A percentile compares a stretch with the other conserved stretches of the same genome.
These are phyloP conservation scores for Diplodus sargus DNA, from an alignment of 2,797 vertebrate genomes.

Conservation along the genomic window DNA sequence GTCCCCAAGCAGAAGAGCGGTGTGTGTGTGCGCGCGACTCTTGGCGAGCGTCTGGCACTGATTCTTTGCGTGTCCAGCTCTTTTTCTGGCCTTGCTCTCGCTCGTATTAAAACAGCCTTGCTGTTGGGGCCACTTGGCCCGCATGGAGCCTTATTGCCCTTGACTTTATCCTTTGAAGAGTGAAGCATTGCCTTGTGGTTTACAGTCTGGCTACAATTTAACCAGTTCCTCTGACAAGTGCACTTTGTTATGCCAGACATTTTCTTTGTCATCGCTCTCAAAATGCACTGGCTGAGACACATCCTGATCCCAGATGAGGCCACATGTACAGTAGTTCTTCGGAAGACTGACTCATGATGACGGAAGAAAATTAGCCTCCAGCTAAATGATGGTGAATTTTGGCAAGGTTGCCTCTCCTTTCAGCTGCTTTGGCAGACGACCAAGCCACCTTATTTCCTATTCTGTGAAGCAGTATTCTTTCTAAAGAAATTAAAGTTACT, in stretches of 20 bases:
- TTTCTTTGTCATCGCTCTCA: conserved; percentile 64
- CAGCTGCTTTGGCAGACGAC: conserved; percentile 32
- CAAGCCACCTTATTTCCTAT: conserved; percentile 13
- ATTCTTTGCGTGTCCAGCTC: conserved; percentile 36
- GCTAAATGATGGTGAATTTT: conserved; percentile 39
- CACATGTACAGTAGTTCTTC: conserved; percentile 48
- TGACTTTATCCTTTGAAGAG: conserved; percentile 56
- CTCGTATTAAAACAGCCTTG: conserved; percentile 34
- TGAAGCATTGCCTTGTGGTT: conserved; percentile 54
- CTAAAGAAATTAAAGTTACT: background rate
- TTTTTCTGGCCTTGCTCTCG: conserved; percentile 23
- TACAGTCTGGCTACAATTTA: conserved; percentile 54
- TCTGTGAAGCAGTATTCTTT: conserved; percentile 4
- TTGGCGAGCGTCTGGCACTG: conserved; percentile 15
- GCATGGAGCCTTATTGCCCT: conserved; percentile 38
- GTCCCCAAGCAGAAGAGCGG: conserved; percentile 27
- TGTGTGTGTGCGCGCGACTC: background rate
- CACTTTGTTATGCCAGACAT: conserved; percentile 62
- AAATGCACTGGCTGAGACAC: conserved; percentile 55
- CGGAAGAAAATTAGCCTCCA: conserved; percentile 41
- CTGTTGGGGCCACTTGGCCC: conserved; percentile 33
- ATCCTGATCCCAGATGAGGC: conserved; percentile 67
- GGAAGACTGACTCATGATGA: conserved; percentile 60
- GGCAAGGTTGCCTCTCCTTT: conserved; percentile 32
- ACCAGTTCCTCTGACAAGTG: conserved; percentile 63